These are phyloP conservation scores for Todiramphus chloris DNA, from an alignment of 2,113 vertebrate species.

Conservation along the genomic window DNA sequence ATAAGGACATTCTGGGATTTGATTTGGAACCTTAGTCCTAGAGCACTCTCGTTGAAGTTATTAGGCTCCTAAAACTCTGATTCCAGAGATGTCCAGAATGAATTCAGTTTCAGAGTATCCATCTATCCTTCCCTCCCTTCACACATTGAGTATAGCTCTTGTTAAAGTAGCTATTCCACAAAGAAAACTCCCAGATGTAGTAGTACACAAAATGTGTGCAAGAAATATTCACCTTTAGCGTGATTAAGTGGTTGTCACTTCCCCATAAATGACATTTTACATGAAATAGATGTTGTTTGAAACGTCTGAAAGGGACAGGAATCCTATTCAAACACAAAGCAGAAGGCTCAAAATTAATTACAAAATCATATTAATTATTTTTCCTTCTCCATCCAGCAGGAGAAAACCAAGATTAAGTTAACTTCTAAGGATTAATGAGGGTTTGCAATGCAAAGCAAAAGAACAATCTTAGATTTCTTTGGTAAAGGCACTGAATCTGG, in stretches of 20 bases:
- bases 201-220: not conserved
- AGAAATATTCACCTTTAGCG: not conserved
- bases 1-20: not conserved
- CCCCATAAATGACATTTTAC: not conserved
- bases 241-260: not conserved
- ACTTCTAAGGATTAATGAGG: not conserved
- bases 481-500: not conserved
- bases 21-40: not conserved
- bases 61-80: not conserved
- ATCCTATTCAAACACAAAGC: not conserved
- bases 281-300: not conserved
- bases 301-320: not conserved
- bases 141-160: not conserved
- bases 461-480: not conserved
- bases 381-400: not conserved
- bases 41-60: not conserved
- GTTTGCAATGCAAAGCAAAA: not conserved
- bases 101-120: not conserved
- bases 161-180: not conserved
- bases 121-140: not conserved
- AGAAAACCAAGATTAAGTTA: not conserved
- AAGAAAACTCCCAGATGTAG: not conserved
- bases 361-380: not conserved
- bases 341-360: not conserved
- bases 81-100: not conserved